These are phyloP conservation scores for Lasioglossum figueresi DNA, from an alignment of 2,888 invertebrate genomes.

Conservation along the genomic window DNA sequence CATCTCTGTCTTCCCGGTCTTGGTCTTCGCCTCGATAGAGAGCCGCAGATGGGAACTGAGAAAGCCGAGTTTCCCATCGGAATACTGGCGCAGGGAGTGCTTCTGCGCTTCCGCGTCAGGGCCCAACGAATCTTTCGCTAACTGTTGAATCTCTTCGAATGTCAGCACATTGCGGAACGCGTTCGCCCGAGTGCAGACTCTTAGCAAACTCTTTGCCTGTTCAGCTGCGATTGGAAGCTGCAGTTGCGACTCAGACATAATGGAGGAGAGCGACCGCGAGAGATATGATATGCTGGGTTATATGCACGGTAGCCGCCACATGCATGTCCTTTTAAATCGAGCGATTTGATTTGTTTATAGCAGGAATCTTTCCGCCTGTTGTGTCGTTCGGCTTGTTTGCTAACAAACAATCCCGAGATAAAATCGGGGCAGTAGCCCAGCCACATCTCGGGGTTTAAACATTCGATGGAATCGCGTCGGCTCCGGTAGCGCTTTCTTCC, in stretches of 20 bases:
- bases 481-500: neutral
- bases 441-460: neutral
- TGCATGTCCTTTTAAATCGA: neutral
- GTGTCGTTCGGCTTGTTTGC: constrained; percentile 20
- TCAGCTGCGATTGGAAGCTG: neutral
- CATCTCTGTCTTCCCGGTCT: constrained; percentile 28
- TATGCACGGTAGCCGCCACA: constrained; percentile 6
- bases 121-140: constrained; percentile 52
- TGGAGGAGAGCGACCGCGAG: neutral
- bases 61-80: constrained; percentile 75
- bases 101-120: constrained; percentile 61
- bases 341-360: constrained; percentile 24
- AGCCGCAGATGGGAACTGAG: constrained; percentile 75
- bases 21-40: constrained; percentile 54
- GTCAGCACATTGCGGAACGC: constrained; percentile 53
- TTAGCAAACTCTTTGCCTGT: neutral
- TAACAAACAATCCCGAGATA: constrained; percentile 18
- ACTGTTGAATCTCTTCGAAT: constrained; percentile 54
- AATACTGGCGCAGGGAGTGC: constrained; percentile 69
- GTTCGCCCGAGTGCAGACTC: neutral
- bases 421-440: neutral
- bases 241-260: constrained; percentile 28
- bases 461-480: neutral
- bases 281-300: constrained; percentile 27
- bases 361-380: neutral